Evolutionary conservation across 2,797 vertebrate genomes (phyloP).

Genomic region (Chaunax sp.): DNA sequence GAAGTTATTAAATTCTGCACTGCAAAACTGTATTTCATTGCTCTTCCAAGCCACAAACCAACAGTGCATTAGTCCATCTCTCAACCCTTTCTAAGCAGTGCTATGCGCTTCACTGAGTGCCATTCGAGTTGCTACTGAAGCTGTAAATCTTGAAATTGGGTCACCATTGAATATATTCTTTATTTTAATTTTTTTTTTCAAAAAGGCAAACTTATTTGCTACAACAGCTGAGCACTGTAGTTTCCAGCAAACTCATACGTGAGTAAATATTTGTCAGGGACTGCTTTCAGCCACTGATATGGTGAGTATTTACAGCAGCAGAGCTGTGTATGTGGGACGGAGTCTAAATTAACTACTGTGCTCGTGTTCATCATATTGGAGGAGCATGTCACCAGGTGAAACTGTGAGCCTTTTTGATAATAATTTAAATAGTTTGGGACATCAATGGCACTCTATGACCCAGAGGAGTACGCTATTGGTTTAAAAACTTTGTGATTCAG

Average conservation of each 20-base stretch:
- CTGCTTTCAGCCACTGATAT: conserved; percentile 15
- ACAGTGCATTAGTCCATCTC: background rate
- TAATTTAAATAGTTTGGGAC: background rate
- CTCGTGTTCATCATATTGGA: background rate
- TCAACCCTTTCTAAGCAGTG: background rate
- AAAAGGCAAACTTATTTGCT: background rate
- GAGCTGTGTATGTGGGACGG: background rate
- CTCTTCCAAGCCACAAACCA: background rate
- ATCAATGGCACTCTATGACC: background rate
- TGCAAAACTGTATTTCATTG: background rate
- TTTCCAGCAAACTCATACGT: conserved; percentile 14
- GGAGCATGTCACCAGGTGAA: background rate
- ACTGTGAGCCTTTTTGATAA: background rate
- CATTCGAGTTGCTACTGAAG: no score
- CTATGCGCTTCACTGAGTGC: no score
- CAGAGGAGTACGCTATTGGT: background rate
- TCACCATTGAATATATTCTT: background rate
- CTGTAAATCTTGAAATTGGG: background rate
- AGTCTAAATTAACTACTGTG: conserved; percentile 33
- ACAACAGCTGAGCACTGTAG: background rate
- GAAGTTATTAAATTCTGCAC: background rate
- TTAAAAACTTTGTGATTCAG: background rate
- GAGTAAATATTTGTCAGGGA: conserved; percentile 43
- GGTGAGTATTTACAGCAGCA: conserved; percentile 20
- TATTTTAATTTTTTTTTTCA: background rate